Percentiles rank a stretch among this genome's conserved stretches.
phyloP scores from a whole-genome alignment of 2,797 vertebrate species.

The Cheirogaleus major region DNA sequence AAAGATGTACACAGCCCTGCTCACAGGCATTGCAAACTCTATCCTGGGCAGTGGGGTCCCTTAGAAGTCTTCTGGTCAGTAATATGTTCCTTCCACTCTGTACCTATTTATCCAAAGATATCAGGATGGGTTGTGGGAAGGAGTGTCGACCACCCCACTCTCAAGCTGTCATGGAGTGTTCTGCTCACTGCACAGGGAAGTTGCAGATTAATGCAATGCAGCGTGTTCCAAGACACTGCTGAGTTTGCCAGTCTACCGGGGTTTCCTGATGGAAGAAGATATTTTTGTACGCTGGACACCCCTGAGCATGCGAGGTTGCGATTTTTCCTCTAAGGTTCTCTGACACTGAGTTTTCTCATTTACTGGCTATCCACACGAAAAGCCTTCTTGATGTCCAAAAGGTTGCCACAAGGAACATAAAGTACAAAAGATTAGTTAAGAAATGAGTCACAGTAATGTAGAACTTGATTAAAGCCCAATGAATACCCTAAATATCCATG shows the following conservation, averaged over 20 bases:
- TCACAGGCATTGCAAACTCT: fast-evolving
- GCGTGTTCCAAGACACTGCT: fast-evolving
- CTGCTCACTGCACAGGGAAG: fast-evolving
- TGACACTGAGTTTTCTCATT: too few relatives aligned
- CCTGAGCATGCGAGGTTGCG: fast-evolving
- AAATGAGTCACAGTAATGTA: fast-evolving
- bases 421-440: neutral
- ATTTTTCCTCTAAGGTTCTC: neutral
- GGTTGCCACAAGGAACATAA: neutral
- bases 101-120: neutral
- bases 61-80: neutral
- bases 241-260: fast-evolving
- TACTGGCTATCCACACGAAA: neutral
- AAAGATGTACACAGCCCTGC: fast-evolving
- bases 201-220: fast-evolving
- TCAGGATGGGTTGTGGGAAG: fast-evolving
- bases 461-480: neutral
- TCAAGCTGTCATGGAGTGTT: fast-evolving
- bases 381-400: too few relatives aligned
- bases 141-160: fast-evolving
- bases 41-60: fast-evolving
- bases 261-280: fast-evolving
- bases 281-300: fast-evolving
- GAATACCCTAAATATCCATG: fast-evolving
- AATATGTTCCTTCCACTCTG: fast-evolving